Evolutionary conservation across 2,888 invertebrate species (phyloP), one percentile per base, ranked within the genome.

Genomic region (Diaperis boleti): DNA sequence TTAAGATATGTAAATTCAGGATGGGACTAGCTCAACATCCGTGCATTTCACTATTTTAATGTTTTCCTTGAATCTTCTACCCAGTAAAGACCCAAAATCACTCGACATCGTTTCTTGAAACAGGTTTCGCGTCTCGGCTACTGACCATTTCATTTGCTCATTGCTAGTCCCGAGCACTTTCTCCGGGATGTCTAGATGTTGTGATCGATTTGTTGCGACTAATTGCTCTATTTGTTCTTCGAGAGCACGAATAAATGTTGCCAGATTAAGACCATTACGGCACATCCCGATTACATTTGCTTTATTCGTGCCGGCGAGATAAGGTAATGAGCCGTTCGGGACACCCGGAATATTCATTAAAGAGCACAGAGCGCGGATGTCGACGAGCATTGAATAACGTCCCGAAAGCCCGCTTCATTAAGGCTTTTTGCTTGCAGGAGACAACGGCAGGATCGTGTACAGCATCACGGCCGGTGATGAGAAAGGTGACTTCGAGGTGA

Each of bases 381-480:
- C 14, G n/a, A n/a, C 14, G 5, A 39, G 39, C 39, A n/a, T 3
- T 15, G 39, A 39, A 39, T 39, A 39, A 39, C 14, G 10, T 6
- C 39, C 39, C 11, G 11, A 39, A 39, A 39, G 14, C 39, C 37
- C 22, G 37, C 15, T 11, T 41, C 35, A 55, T 56, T 14, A 50
- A 56, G 42, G 20, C 33, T 31, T 11, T 42, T 52, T 20, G 44
- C 20, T 80, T 80, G 7, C 85, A 95, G 95, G 93, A 65, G 86
- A 91, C 72, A 96, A 96, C 83, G 95, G 95, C 8, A 88, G 88
- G 75, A 87, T 97, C 52, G 83, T 86, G 35, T 97, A 95, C 83
- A 88, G 87, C 68, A 92, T 97, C 72, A 87, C 89, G 41, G 88
- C 89, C 35, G 95, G 96, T 44, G 92, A 95, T 79, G 93, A 92